These are phyloP conservation scores for Tribolium madens DNA, from an alignment of 1,140 invertebrate species.

Conservation along the genomic window DNA sequence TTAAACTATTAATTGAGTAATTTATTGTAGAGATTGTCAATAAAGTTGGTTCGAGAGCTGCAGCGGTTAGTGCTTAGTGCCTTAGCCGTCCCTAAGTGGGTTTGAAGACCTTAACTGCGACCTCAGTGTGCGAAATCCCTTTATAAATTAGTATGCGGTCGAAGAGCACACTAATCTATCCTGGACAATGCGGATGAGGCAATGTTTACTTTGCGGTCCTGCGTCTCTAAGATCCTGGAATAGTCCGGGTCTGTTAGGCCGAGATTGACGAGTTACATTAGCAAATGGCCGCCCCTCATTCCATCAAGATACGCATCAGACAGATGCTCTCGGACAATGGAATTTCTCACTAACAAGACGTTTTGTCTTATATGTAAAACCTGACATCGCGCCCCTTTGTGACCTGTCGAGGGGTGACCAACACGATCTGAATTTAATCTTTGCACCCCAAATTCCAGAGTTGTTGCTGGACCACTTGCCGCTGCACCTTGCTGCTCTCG, in stretches of 20 bases:
- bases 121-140: constrained; percentile 43
- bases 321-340: constrained; percentile 57
- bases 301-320: constrained; percentile 4
- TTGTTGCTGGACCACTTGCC: constrained; percentile 45
- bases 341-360: constrained; percentile 52
- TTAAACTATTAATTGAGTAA: constrained; percentile 32
- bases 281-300: constrained; percentile 54
- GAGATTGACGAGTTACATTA: constrained; percentile 59
- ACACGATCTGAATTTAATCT: constrained; percentile 53
- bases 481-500: constrained; percentile 33
- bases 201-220: constrained; percentile 53
- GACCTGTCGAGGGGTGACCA: constrained; percentile 17
- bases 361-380: not conserved
- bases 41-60: constrained; percentile 2
- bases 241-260: constrained; percentile 40
- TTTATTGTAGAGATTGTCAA: constrained; percentile 36
- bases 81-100: constrained; percentile 21
- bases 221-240: constrained; percentile 37
- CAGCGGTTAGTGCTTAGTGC: constrained; percentile 25
- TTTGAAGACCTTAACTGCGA: constrained; percentile 37
- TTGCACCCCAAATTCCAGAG: constrained; percentile 3
- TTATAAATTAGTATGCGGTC: constrained; percentile 52
- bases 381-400: constrained; percentile 15
- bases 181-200: constrained; percentile 55
- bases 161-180: constrained; percentile 55